Evolutionary conservation across 2,113 vertebrate species (phyloP), one percentile per base, ranked within the genome.

Genomic region (Urocynchramus pylzowi): DNA sequence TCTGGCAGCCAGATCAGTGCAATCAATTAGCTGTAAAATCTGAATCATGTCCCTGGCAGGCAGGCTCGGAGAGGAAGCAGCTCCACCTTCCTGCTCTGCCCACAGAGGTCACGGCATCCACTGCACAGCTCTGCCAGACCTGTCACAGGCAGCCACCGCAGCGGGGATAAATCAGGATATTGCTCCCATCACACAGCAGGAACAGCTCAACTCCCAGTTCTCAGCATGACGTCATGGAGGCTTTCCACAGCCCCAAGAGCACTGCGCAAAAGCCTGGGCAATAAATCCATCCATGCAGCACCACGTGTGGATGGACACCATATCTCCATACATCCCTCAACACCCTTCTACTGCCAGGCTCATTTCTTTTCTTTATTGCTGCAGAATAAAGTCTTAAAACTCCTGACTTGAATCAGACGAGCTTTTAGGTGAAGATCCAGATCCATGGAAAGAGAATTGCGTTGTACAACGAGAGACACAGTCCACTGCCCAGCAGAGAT

Each of bases 21-120:
- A 87, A 88, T 86, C 92, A 87, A 80, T 84, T 94, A 94, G 47
- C 92, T 92, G 88, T 84, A 94, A 97, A 83, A 90, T 80, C 79
- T 95, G 88, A 96, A 95, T 92, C 85, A 92, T 53, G 71, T 76
- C 94, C 65, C 94, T 94, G 90, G 83, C 95, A 96, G 82, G 16
- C 82, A 90, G 63, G 71, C 88, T 94, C 0, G 0, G 67, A 28
- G 90, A 92, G 85, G 94, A 96, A 96, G 92, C 70, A 88, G 71
- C 96, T 94, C 95, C 94, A 95, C 90, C 96, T 96, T 94, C 79
- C 79, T 83, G 70, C 85, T 95, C 94, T 90, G 94, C 90, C 79
- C 92, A 76, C 16, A 2, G 84, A 94, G 94, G 79, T 93, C 94
- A 91, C 77, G 35, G 45, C 13, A 1, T 82, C 82, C 87, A 31